Conservation (phyloP, 2,113 vertebrate species). For the Lagopus leucura region DNA sequence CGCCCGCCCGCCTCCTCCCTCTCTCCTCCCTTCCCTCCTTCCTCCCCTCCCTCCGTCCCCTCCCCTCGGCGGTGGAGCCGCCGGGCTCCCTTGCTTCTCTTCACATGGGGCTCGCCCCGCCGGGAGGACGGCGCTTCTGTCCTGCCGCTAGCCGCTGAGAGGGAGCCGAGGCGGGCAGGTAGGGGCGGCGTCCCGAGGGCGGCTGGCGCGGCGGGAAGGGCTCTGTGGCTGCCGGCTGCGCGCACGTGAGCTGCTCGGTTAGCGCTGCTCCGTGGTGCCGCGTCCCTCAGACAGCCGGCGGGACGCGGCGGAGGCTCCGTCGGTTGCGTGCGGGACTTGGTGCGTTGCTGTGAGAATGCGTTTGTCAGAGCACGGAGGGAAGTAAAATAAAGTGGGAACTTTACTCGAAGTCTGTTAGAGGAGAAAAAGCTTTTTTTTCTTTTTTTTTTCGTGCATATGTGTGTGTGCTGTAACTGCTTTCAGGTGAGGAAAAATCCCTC, state of each 20-base stretch:
- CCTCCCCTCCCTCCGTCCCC: not conserved
- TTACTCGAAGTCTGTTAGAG: not conserved
- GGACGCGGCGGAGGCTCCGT: not conserved
- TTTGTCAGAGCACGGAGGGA: not conserved
- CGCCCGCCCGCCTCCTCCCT: not conserved
- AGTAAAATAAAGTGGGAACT: not conserved
- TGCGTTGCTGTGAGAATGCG: not conserved
- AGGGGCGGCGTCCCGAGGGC: not conserved
- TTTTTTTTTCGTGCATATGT: too few species aligned
- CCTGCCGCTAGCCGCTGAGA: not conserved
- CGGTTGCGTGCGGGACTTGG: not conserved
- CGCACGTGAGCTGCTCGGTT: not conserved
- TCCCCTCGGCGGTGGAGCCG: not conserved
- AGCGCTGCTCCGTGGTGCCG: not conserved
- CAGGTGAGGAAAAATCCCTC: not conserved
- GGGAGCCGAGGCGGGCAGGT: not conserved
- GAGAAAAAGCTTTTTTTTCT: not conserved
- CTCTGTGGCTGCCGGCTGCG: not conserved
- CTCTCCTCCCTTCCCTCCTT: too few species aligned
- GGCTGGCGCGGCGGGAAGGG: too few species aligned
- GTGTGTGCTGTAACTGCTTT: not conserved
- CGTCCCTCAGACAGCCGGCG: not conserved
- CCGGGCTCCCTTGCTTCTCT: not conserved
- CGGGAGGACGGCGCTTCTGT: slow-evolving; percentile 25
- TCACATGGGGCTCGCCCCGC: slow-evolving; percentile 65